Percentiles rank a stretch among this genome's conserved stretches.
These are phyloP conservation scores for Madoqua kirkii DNA, from an alignment of 2,113 vertebrate species.

Conservation along the genomic window DNA sequence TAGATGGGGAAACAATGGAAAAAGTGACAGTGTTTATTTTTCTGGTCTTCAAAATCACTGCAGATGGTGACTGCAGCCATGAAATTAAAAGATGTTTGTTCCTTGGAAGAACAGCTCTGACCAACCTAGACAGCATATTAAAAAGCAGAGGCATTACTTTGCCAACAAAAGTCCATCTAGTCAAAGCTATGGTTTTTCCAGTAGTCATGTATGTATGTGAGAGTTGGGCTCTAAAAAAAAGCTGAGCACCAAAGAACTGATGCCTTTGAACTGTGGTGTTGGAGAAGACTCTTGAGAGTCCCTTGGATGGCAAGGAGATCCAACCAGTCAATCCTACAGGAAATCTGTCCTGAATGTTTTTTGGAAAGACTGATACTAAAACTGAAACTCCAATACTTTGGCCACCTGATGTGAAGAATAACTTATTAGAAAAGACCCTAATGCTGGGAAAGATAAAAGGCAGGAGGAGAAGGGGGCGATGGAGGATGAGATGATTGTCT, in stretches of 20 bases:
- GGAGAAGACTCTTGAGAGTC: neutral
- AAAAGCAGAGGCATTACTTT: neutral
- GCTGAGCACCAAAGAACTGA: neutral
- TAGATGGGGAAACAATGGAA: neutral
- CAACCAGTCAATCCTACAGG: neutral
- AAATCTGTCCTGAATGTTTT: neutral
- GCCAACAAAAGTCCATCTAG: neutral
- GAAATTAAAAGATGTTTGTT: neutral
- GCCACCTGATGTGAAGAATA: neutral
- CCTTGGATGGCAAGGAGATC: neutral
- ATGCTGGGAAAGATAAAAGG: neutral
- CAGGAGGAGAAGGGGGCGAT: fast-evolving
- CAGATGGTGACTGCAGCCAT: neutral
- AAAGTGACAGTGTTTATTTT: neutral
- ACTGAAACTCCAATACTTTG: neutral
- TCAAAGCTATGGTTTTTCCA: neutral
- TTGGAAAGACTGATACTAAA: neutral
- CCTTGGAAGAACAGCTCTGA: neutral
- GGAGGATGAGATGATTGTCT: neutral
- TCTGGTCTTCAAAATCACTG: neutral
- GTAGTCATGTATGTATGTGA: neutral
- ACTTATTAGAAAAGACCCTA: neutral
- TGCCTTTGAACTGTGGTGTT: neutral
- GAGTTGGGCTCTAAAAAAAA: neutral
- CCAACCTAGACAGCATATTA: neutral